These are phyloP conservation scores for Anisognathus igniventris DNA, from an alignment of 2,797 vertebrate species.

Conservation along the genomic window DNA sequence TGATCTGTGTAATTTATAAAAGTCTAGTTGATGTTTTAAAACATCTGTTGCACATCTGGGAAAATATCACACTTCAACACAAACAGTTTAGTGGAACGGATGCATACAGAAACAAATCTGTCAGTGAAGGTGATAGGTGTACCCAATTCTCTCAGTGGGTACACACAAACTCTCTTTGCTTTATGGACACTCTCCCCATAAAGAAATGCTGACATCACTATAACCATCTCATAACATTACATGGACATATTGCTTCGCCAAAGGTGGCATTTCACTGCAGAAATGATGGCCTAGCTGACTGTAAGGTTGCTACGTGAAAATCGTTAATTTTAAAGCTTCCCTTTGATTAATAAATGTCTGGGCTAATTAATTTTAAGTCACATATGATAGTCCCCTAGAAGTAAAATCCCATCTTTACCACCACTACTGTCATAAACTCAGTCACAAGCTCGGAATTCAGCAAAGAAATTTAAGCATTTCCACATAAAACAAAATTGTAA, in stretches of 20 bases:
- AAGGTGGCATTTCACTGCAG: not conserved
- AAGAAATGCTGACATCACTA: not conserved
- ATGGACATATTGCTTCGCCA: not conserved
- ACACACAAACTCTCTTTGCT: not conserved
- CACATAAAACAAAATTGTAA: not conserved
- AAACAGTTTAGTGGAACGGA: conserved; percentile 6
- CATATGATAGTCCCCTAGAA: not conserved
- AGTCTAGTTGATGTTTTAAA: conserved; percentile 12
- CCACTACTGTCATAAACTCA: not conserved
- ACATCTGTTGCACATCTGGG: conserved; percentile 1
- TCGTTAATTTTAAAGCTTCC: not conserved
- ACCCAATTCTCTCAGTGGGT: not conserved
- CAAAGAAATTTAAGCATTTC: not conserved
- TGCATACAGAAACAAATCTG: not conserved
- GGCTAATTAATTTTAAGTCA: not conserved
- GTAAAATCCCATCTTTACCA: not conserved
- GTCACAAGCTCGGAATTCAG: not conserved
- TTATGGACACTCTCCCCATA: not conserved
- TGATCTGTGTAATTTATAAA: conserved; percentile 10
- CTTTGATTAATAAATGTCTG: not conserved
- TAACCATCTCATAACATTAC: not conserved
- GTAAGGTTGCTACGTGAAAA: not conserved
- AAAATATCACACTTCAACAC: not conserved
- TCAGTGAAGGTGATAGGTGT: not conserved
- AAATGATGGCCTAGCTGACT: not conserved